Base-by-base conservation (phyloP, 2,113 vertebrate genomes). In the Xerus inauris region DNA sequence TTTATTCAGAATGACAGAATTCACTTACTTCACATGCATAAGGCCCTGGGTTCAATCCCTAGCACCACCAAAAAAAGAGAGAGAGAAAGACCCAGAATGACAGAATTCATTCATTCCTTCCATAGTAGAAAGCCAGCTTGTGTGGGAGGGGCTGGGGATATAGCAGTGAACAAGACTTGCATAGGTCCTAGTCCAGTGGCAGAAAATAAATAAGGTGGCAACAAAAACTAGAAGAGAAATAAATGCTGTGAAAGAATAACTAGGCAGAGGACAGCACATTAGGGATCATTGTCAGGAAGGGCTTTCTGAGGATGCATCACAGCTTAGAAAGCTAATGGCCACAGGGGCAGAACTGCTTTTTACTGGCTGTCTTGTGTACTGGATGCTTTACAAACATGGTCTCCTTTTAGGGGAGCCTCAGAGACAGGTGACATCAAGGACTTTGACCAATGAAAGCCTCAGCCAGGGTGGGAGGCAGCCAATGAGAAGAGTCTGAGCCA, bases 351-450 rank as follows among this genome's bases (percentile, higher is more conserved):
- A 87, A 89, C 77, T 26, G 75, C 69, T 79, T 7, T 67, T 90
- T 85, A 72, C 57, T 57, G 67, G 35, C 72, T 96, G 17, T 90
- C n/a, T 65, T 81, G 26, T 73, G 59, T 40, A 64, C 62, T 65
- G 40, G 14, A 76, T 64, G 38, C 79, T 90, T 85, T 32, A 87
- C 13, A 64, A 54, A 77, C 2, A 0, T 59, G 73, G 32, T 77
- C 54, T 82, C 6, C 19, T 82, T 72, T 75, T 2, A 2, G 67
- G 76, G 49, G 12, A 92, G 82, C 81, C 97, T 96, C 65, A 75
- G 96, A 95, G 67, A 94, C 88, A 96, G 90, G 69, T 95, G 97
- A 97, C 96, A 91, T 88, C 95, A 97, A 90, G 47, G 86, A 84
- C 40, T 35, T n/a, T 87, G 85, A 81, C 91, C 91, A 96, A 67